Base-by-base conservation (phyloP, 1,140 invertebrate species). In the Thaumetopoea pityocampa region DNA sequence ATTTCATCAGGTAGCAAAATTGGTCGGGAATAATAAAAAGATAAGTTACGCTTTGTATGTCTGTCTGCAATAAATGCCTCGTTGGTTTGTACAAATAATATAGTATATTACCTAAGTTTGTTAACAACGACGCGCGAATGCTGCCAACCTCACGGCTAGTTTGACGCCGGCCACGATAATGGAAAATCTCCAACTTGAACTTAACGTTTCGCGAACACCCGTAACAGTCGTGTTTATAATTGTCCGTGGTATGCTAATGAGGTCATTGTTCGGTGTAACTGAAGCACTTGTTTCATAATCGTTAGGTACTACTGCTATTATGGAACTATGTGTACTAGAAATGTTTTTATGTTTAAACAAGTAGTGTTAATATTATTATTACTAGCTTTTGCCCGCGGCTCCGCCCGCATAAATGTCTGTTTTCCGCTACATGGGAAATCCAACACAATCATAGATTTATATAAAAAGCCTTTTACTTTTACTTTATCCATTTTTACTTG, bases 31-130 rank as follows among this genome's bases (percentile, higher is more conserved):
- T n/a, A n/a, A n/a, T n/a, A n/a, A n/a, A n/a, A n/a, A n/a, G n/a
- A n/a, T n/a, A n/a, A n/a, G n/a, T n/a, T n/a, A n/a, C n/a, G n/a
- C n/a, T n/a, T n/a, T n/a, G n/a, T n/a, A n/a, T n/a, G n/a, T n/a
- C n/a, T n/a, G n/a, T n/a, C n/a, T n/a, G n/a, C n/a, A n/a, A n/a
- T n/a, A n/a, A n/a, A n/a, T n/a, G n/a, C n/a, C n/a, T n/a, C n/a
- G n/a, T n/a, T n/a, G n/a, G n/a, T n/a, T n/a, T n/a, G n/a, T n/a
- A n/a, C n/a, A n/a, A n/a, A n/a, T n/a, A n/a, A n/a, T n/a, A n/a
- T n/a, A n/a, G n/a, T n/a, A n/a, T n/a, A n/a, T 56, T 63, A 45
- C 45, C 42, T 53, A 52, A 49, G 20, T 54, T 67, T 54, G 50
- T 61, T 67, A 64, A 40, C 42, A 26, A 5, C 33, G 35, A 22